Evolutionary conservation across 23 tunicate species (phyloP), one percentile per base, ranked within the genome.

Genomic region (Styela clava): DNA sequence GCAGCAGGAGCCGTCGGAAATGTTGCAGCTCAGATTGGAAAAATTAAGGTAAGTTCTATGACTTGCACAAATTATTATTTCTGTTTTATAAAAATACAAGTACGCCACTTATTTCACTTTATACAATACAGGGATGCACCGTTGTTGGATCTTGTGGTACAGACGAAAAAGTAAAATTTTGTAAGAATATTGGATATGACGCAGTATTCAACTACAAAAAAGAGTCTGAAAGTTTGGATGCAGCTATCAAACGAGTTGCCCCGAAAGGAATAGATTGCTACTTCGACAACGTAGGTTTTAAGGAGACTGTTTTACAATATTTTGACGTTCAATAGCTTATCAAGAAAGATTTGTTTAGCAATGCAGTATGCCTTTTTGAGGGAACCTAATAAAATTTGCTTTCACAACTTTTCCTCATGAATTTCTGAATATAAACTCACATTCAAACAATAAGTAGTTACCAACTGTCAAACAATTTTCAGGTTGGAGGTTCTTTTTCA

Each of bases 251-350:
- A 61, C 52, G 80, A 74, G 67, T 85, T 28, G 95, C 95, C 22
- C 95, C 95, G 20, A 61, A 89, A 22, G 95, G 95, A 81, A 89
- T 89, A 23, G 95, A 89, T 44, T 89, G 95, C 85, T 89, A 83
- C 74, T 89, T 89, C 31, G 95, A 44, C 56, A 44, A 44, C 12
- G 56, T 44, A 12, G 12, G 56, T 44, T 44, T 44, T 5, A 44
- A 44, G 12, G n/a, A n/a, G n/a, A n/a, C n/a, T n/a, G n/a, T n/a
- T n/a, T n/a, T n/a, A n/a, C n/a, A n/a, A n/a, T n/a, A n/a, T n/a
- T n/a, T n/a, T n/a, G n/a, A n/a, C n/a, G n/a, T n/a, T n/a, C n/a
- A n/a, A n/a, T n/a, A n/a, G n/a, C n/a, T n/a, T n/a, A 44, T 44
- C n/a, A n/a, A n/a, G n/a, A n/a, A n/a, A n/a, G n/a, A n/a, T n/a